Evolutionary conservation across 2,113 vertebrate genomes (phyloP).

Genomic region (Vulpes lagopus): DNA sequence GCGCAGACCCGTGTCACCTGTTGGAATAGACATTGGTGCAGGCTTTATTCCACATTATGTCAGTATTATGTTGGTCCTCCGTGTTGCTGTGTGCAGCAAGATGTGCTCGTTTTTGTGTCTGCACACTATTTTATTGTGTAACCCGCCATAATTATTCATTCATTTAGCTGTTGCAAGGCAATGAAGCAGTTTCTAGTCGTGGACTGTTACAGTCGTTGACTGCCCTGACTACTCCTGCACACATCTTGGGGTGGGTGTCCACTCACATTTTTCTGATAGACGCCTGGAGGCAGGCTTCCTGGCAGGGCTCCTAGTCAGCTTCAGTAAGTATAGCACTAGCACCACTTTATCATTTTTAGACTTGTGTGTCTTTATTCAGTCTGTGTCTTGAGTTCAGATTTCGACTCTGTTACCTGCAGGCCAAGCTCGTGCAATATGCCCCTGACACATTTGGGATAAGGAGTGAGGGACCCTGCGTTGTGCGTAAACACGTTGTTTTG

Average conservation of each 20-base stretch:
- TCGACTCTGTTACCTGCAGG: too few relatives aligned
- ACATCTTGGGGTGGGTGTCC: neutral
- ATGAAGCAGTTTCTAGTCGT: neutral
- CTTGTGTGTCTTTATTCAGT: neutral
- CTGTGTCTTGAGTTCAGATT: neutral
- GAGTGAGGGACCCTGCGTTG: neutral
- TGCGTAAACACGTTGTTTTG: neutral
- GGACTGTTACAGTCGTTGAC: neutral
- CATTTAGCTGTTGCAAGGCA: neutral
- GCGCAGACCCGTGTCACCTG: rapidly evolving
- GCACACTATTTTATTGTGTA: rapidly evolving
- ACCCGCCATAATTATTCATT: rapidly evolving
- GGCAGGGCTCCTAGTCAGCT: rapidly evolving
- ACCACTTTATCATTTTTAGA: rapidly evolving
- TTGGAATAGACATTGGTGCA: neutral
- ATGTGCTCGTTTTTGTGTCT: rapidly evolving
- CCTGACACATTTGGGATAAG: neutral
- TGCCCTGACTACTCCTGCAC: rapidly evolving
- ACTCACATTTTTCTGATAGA: rapidly evolving
- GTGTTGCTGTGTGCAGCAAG: rapidly evolving
- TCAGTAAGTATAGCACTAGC: rapidly evolving
- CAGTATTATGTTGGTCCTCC: rapidly evolving
- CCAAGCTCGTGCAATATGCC: neutral
- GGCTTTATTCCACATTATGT: rapidly evolving
- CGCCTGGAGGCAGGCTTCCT: rapidly evolving